Evolutionary conservation across 2,888 invertebrate genomes (phyloP), one percentile per base, ranked within the genome.

Genomic region (Sepioteuthis lessoniana): DNA sequence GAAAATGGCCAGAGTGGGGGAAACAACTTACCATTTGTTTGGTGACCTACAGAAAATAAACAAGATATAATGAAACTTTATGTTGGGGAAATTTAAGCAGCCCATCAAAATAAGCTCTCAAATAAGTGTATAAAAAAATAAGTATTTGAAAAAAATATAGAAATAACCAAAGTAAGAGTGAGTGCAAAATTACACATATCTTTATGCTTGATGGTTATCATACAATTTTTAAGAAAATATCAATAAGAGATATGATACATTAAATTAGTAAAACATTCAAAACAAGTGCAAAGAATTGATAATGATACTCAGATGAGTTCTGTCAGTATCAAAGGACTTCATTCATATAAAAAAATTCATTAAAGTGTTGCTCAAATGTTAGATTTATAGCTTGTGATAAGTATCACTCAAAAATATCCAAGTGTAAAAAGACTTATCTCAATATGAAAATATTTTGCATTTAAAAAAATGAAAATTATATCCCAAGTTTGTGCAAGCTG

Each of bases 31-130:
- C 76, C 76, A 76, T 76, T 76, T 76, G 76, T 76, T 76, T 76
- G 76, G 76, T 76, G 76, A 76, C 76, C 76, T 76, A 76, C 76
- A 76, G 76, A 76, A 76, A 76, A 76, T 76, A 76, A 76, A 76
- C 76, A 76, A 76, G 76, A 76, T 76, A 76, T n/a, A 76, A 76
- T 76, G 76, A 76, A 76, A 35, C n/a, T n/a, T 76, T 76, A 76
- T 76, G 76, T 16, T 76, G 76, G n/a, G 76, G 76, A 76, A 76
- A 76, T 76, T 76, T 76, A 76, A 76, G 76, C 76, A 76, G n/a
- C n/a, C 55, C 55, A 28, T 76, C 76, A 76, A 76, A 76, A n/a
- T 76, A n/a, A n/a, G 76, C 76, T 76, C 76, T 76, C n/a, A 76
- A 35, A 76, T n/a, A 76, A 76, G n/a, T n/a, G 76, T 76, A 16